Base-by-base conservation (phyloP, 2,113 vertebrate species). In the Mustelus asterias region DNA sequence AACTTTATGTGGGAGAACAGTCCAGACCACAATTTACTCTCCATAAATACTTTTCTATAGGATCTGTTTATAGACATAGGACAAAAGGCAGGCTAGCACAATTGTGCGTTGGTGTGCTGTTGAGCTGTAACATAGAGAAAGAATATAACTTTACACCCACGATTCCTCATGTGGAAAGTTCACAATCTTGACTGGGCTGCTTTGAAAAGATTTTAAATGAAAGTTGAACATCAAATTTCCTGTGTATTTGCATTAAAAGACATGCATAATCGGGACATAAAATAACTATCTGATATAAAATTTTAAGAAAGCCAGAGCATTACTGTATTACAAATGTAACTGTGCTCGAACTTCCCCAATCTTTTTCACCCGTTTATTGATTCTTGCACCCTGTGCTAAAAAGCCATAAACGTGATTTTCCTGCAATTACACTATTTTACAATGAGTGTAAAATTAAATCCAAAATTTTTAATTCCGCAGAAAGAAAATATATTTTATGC, bases 1-100 rank as follows among this genome's bases (percentile, higher is more conserved):
- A 72, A 95, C 67, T 95, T 95, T 54, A 93, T 93, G 94, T 72
- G 41, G 94, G 94, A 72, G 94, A 95, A 95, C 24, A 26, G 41
- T 41, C 67, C 94, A 48, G 41, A 95, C 94, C 94, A 95, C 94
- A 95, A 48, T n/a, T 58, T 95, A 41, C 69, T 95, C 69, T 54
- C 41, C 94, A 95, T 72, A 70, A 22, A 72, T 95, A 37, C 94
- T 72, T 69, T 95, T 95, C 69, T 72, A 29, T 24, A 72, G 94
- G 41, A 95, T 72, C 24, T 95, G 67, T 48, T 94, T 94, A 95
- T 72, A 95, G 67, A 72, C 67, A 72, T 72, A 33, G 67, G 69
- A 48, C 67, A 95, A 72, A 93, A 72, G 65, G 3, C 37, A 37
- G 65, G 20, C n/a, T 13, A 29, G 93, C 22, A 7, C 11, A 29